Percentiles rank a stretch among this genome's conserved stretches.
These are phyloP conservation scores for Pongo abelii DNA, from an alignment of 2,113 vertebrate genomes.

Conservation along the genomic window DNA sequence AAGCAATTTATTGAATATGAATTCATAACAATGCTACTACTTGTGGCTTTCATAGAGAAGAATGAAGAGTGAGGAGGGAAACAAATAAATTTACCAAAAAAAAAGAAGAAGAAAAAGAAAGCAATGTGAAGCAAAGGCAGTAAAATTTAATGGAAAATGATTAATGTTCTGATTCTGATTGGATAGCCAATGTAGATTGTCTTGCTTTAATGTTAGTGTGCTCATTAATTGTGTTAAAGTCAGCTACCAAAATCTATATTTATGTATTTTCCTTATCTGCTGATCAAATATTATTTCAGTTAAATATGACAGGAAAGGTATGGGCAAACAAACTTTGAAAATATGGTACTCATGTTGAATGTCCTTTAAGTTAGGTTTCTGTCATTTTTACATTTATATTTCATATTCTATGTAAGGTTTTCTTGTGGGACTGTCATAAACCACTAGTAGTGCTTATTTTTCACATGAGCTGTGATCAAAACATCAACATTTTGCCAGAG, in stretches of 20 bases:
- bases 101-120: not conserved
- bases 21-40: not conserved
- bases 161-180: not conserved
- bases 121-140: not conserved
- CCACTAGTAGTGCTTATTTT: not conserved
- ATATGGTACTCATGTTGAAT: not conserved
- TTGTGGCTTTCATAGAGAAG: not conserved
- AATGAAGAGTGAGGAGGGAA: not conserved
- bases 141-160: not conserved
- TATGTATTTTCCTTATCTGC: not conserved
- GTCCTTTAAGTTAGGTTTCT: not conserved
- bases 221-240: not conserved
- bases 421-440: not conserved
- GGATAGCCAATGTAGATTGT: not conserved
- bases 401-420: not conserved
- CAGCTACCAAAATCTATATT: not conserved
- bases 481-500: constrained; percentile 30
- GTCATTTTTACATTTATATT: constrained; percentile 40
- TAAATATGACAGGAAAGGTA: not conserved
- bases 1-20: not conserved
- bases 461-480: constrained; percentile 50
- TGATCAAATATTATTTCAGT: not conserved
- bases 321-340: not conserved
- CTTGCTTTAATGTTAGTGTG: not conserved
- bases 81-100: not conserved